phyloP scores from a whole-genome alignment of 2,797 vertebrate species.

The Hapalemur alaotrensis region DNA sequence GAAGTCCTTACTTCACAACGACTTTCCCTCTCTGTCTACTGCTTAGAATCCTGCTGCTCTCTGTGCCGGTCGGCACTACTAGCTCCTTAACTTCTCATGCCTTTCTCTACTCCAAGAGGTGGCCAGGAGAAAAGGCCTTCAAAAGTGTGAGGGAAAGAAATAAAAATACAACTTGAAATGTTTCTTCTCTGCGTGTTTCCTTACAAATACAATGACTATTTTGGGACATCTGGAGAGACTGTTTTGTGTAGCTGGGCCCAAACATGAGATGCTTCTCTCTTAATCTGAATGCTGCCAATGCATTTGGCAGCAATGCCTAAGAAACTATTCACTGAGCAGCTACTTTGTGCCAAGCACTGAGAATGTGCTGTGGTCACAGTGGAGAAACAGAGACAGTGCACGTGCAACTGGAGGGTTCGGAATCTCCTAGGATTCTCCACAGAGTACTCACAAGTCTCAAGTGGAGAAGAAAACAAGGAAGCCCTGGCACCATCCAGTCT shows the following conservation, averaged over 20 bases:
- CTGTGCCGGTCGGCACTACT: fast-evolving
- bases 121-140: background rate
- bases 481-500: too few relatives aligned
- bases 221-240: background rate
- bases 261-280: background rate
- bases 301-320: background rate
- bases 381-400: background rate
- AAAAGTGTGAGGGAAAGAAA: background rate
- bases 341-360: too few relatives aligned
- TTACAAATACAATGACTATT: background rate
- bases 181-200: background rate
- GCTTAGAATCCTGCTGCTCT: background rate
- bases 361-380: background rate
- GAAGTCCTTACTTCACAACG: background rate
- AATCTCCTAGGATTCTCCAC: fast-evolving
- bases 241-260: background rate
- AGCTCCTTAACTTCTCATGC: background rate
- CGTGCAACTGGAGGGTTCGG: fast-evolving
- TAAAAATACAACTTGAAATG: background rate
- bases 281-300: background rate
- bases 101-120: too few relatives aligned
- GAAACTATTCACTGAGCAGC: background rate
- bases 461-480: background rate
- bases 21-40: too few relatives aligned
- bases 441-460: background rate